phyloP scores from a whole-genome alignment of 2,888 invertebrate species.

The Ormyrus pomaceus region DNA sequence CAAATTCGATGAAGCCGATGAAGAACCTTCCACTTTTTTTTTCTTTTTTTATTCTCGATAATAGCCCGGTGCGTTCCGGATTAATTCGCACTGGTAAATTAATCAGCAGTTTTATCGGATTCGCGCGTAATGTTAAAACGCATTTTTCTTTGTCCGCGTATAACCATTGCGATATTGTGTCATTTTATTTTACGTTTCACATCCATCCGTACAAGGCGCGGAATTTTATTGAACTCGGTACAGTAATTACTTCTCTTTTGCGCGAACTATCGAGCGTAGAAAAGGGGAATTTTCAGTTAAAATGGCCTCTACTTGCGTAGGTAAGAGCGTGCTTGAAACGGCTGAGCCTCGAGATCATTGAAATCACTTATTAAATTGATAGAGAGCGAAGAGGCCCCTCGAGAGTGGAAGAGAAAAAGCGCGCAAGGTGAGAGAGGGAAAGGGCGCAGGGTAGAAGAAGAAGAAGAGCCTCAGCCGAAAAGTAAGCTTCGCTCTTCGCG shows the following conservation, averaged over 20 bases:
- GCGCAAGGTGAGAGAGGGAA: background rate
- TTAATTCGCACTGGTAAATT: background rate
- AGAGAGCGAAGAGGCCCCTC: conserved; percentile 47
- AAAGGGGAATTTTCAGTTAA: too few species aligned
- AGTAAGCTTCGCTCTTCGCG: conserved; percentile 46
- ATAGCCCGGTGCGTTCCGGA: background rate
- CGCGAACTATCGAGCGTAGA: too few species aligned
- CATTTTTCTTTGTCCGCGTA: too few species aligned
- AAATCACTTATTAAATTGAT: conserved; percentile 57
- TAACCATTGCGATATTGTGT: too few species aligned
- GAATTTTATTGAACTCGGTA: too few species aligned
- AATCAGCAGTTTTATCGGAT: too few species aligned
- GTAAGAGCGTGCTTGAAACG: conserved; percentile 18
- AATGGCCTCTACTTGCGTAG: too few species aligned
- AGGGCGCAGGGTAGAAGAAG: conserved; percentile 5
- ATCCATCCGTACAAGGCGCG: too few species aligned
- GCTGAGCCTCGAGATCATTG: conserved; percentile 46
- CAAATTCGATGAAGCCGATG: background rate
- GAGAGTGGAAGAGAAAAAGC: conserved; percentile 25
- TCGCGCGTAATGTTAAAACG: too few species aligned
- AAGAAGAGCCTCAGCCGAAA: conserved; percentile 31
- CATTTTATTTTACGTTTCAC: too few species aligned
- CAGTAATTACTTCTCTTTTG: too few species aligned
- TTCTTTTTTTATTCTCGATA: conserved; percentile 10
- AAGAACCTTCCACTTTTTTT: background rate